Evolutionary conservation across 2,113 vertebrate genomes (phyloP).

Genomic region (Amphiprion ocellaris): DNA sequence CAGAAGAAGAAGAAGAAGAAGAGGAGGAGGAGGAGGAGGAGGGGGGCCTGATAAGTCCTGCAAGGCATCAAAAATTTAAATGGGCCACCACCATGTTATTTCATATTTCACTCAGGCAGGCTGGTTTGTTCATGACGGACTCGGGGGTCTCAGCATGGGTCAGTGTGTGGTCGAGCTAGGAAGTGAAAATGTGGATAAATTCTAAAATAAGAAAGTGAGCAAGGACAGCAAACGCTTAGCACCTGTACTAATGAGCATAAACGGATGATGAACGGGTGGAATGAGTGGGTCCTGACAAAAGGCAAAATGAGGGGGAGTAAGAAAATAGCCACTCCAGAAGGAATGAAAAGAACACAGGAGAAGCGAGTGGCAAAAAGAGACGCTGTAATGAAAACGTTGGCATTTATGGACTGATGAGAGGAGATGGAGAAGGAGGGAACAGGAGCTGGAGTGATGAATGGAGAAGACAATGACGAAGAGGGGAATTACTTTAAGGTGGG

Average conservation of each 20-base stretch:
- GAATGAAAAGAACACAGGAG: constrained; percentile 32
- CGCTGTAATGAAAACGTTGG: constrained; percentile 45
- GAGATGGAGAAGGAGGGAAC: constrained; percentile 40
- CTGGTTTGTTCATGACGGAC: constrained; percentile 6
- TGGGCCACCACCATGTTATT: constrained; percentile 31
- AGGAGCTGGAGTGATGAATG: constrained; percentile 29
- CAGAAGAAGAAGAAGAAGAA: background rate
- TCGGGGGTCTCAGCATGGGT: background rate
- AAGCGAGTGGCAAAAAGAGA: constrained; percentile 21
- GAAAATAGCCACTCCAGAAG: constrained; percentile 44
- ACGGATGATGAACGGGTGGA: constrained; percentile 55
- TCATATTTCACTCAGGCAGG: constrained; percentile 22
- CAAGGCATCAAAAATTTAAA: constrained; percentile 58
- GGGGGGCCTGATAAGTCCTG: constrained; percentile 34
- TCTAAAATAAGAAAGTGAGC: background rate
- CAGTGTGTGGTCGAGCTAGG: background rate
- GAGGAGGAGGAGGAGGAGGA: background rate
- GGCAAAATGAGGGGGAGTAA: constrained; percentile 54
- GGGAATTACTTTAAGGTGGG: constrained; percentile 41
- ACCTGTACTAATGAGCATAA: constrained; percentile 59
- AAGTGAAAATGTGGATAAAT: background rate
- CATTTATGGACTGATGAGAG: constrained; percentile 38
- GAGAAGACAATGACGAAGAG: constrained; percentile 41
- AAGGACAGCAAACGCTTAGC: constrained; percentile 15
- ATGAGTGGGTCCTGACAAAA: constrained; percentile 55